Conservation (phyloP, 2,888 invertebrate genomes). For the Macropis europaea region DNA sequence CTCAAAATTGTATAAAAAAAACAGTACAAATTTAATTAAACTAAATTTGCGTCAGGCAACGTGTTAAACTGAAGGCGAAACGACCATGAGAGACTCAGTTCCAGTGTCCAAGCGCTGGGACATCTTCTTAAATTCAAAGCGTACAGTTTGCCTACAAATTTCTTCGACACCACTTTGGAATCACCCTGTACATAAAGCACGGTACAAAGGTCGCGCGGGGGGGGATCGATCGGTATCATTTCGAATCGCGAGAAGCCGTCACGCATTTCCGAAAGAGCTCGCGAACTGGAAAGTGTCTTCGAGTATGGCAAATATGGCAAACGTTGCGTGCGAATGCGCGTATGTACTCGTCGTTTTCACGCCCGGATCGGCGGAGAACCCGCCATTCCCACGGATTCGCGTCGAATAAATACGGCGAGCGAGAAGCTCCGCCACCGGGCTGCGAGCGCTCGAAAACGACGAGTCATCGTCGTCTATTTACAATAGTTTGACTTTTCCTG, state of each 20-base stretch:
- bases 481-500: constrained; percentile 22
- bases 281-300: constrained; percentile 13
- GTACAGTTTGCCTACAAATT: too few species aligned
- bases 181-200: too few species aligned
- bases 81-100: too few species aligned
- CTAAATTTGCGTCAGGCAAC: too few species aligned
- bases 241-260: not conserved
- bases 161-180: too few species aligned
- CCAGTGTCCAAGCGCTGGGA: too few species aligned
- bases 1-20: too few species aligned
- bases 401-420: constrained; percentile 27
- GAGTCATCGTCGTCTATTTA: constrained; percentile 37
- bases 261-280: not conserved
- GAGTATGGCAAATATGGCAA: constrained; percentile 50
- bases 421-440: constrained; percentile 8
- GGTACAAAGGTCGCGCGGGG: constrained; percentile 9
- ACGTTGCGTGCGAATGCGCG: constrained; percentile 9
- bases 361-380: not conserved
- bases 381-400: not conserved
- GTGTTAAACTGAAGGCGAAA: too few species aligned
- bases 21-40: too few species aligned
- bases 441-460: constrained; percentile 12
- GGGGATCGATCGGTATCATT: not conserved
- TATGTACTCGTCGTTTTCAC: constrained; percentile 14
- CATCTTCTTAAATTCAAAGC: too few species aligned